These are phyloP conservation scores for Sclerodermus sp. DNA, from an alignment of 2,888 invertebrate genomes.

Conservation along the genomic window DNA sequence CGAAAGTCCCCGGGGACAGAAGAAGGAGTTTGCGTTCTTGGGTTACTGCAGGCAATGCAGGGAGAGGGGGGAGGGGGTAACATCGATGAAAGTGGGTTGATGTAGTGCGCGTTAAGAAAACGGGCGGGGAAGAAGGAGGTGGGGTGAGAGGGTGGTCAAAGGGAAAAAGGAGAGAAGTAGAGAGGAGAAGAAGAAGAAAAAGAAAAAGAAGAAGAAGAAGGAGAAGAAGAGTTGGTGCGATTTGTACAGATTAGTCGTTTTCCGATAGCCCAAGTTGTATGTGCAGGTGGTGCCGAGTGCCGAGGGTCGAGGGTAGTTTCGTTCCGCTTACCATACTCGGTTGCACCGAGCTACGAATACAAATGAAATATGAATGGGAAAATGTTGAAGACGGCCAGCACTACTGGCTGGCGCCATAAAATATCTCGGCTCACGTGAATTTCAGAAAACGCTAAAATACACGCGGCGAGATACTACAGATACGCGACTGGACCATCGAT, in stretches of 20 bases:
- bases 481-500: conserved; percentile 20
- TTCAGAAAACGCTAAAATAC: conserved; percentile 12
- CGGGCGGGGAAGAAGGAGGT: too few relatives aligned
- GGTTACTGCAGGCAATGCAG: too few relatives aligned
- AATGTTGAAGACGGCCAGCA: not conserved
- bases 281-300: not conserved
- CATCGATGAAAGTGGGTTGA: too few relatives aligned
- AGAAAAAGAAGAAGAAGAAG: conserved; percentile 8
- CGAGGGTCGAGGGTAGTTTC: not conserved
- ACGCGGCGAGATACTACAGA: conserved; percentile 18
- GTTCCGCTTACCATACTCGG: too few relatives aligned
- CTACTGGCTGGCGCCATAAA: conserved; percentile 9
- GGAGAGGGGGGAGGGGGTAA: too few relatives aligned
- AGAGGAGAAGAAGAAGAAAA: not conserved
- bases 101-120: too few relatives aligned
- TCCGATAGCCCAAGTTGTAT: conserved; percentile 9
- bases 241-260: conserved; percentile 32
- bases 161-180: too few relatives aligned
- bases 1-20: too few relatives aligned
- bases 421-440: conserved; percentile 13
- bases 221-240: conserved; percentile 22
- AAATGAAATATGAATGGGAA: conserved; percentile 20
- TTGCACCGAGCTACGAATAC: not conserved
- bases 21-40: too few relatives aligned
- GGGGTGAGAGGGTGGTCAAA: too few relatives aligned